These are phyloP conservation scores for Zaprionus camerounensis DNA, from an alignment of 1,140 invertebrate genomes.

Conservation along the genomic window DNA sequence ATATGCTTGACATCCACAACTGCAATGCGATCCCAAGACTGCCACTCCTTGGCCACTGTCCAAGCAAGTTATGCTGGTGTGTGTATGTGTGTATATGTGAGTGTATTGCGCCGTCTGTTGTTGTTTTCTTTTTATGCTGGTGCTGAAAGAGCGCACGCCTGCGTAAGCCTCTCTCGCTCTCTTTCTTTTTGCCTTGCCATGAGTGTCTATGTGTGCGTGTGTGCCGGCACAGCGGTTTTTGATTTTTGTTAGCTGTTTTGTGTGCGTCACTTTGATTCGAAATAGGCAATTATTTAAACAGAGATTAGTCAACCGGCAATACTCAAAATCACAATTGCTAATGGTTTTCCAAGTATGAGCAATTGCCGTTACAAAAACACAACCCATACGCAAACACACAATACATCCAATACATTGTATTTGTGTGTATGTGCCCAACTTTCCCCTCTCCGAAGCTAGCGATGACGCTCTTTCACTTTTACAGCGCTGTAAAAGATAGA, in stretches of 20 bases:
- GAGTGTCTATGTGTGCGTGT: conserved; percentile 5
- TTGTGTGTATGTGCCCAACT: conserved; percentile 13
- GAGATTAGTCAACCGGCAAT: conserved; percentile 69
- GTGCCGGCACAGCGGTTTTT: conserved; percentile 15
- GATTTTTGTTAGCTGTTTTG: conserved; percentile 21
- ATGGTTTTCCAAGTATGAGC: conserved; percentile 59
- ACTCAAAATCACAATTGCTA: conserved; percentile 59
- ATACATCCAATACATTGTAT: conserved; percentile 5
- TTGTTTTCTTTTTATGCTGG: conserved; percentile 66
- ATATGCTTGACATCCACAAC: conserved; percentile 24
- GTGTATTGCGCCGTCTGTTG: conserved; percentile 27
- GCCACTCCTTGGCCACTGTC: conserved; percentile 68
- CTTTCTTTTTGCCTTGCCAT: conserved; percentile 30
- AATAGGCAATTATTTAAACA: conserved; percentile 78
- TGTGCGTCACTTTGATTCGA: conserved; percentile 65
- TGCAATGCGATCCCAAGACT: conserved; percentile 39
- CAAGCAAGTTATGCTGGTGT: conserved; percentile 31
- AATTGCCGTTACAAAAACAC: conserved; percentile 45
- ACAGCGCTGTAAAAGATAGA: conserved; percentile 6
- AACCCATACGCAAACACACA: not conserved
- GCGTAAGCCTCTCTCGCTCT: conserved; percentile 42
- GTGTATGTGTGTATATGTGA: conserved; percentile 1
- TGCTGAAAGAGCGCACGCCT: conserved; percentile 39
- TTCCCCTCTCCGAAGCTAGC: conserved; percentile 42
- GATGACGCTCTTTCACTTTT: conserved; percentile 44